Conservation (phyloP, 2,113 vertebrate genomes). For the Girardinichthys multiradiatus region DNA sequence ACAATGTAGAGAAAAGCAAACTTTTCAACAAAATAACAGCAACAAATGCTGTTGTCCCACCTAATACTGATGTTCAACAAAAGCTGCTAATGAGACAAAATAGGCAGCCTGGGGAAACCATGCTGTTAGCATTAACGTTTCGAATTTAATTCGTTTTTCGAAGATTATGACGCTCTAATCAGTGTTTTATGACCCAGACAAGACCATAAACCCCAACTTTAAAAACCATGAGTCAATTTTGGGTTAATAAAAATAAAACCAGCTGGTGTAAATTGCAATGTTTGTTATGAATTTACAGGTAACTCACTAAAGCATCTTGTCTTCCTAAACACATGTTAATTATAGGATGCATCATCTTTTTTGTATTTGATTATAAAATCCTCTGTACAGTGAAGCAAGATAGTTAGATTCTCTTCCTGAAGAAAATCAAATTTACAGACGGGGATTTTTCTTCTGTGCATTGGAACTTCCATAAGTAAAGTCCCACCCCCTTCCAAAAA, state of each 20-base stretch:
- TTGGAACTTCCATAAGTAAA: constrained; percentile 11
- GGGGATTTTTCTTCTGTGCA: constrained; percentile 4
- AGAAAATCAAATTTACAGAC: not conserved
- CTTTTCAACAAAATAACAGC: too few species aligned
- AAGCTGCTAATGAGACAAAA: not conserved
- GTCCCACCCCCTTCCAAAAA: too few species aligned
- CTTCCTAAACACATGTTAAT: not conserved
- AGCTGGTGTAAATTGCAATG: not conserved
- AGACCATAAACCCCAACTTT: not conserved
- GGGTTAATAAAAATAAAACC: not conserved
- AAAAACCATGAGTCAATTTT: not conserved
- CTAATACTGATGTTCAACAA: not conserved
- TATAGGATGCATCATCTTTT: not conserved
- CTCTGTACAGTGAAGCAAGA: not conserved
- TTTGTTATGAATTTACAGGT: not conserved
- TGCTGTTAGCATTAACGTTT: not conserved
- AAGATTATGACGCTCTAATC: too few species aligned
- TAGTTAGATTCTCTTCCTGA: not conserved
- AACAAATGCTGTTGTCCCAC: too few species aligned
- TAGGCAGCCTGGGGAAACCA: not conserved
- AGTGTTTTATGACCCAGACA: not conserved
- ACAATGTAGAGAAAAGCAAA: not conserved
- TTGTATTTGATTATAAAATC: not conserved
- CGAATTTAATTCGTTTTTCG: too few species aligned
- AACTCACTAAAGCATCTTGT: not conserved